A percentile compares a stretch with the other conserved stretches of the same genome.
phyloP scores from a whole-genome alignment of 2,797 vertebrate genomes.

The Jordanella pulchra region DNA sequence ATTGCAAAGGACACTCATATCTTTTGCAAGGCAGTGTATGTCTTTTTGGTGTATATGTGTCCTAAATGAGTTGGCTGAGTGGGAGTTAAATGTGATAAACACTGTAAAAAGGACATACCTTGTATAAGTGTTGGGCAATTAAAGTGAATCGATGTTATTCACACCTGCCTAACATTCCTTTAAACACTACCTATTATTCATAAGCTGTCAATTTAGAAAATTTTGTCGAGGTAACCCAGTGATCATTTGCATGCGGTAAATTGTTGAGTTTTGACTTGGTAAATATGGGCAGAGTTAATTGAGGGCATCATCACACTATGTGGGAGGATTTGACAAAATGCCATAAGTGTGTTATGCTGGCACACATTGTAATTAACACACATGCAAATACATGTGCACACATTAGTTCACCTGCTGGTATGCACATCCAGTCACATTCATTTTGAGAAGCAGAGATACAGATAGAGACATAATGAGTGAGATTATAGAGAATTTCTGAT shows the following conservation, averaged over 20 bases:
- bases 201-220: conserved; percentile 79
- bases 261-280: conserved; percentile 73
- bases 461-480: conserved; percentile 55
- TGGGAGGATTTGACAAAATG: conserved; percentile 79
- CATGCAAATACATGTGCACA: conserved; percentile 43
- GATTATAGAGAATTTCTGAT: conserved; percentile 60
- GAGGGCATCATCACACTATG: conserved; percentile 74
- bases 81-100: conserved; percentile 45
- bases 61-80: conserved; percentile 22
- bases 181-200: conserved; percentile 79
- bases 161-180: conserved; percentile 67
- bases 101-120: conserved; percentile 58
- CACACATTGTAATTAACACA: conserved; percentile 66
- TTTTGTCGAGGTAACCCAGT: conserved; percentile 70
- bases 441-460: conserved; percentile 40
- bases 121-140: conserved; percentile 65
- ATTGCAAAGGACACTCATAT: not conserved
- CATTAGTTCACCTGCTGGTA: conserved; percentile 14
- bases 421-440: conserved; percentile 26
- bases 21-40: not conserved
- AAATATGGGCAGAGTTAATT: conserved; percentile 78
- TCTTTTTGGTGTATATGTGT: conserved; percentile 7
- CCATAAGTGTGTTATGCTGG: conserved; percentile 71
- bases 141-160: conserved; percentile 71
- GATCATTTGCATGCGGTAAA: conserved; percentile 69